These are phyloP conservation scores for Loxodonta africana DNA, from an alignment of 2,113 vertebrate species.

Conservation along the genomic window DNA sequence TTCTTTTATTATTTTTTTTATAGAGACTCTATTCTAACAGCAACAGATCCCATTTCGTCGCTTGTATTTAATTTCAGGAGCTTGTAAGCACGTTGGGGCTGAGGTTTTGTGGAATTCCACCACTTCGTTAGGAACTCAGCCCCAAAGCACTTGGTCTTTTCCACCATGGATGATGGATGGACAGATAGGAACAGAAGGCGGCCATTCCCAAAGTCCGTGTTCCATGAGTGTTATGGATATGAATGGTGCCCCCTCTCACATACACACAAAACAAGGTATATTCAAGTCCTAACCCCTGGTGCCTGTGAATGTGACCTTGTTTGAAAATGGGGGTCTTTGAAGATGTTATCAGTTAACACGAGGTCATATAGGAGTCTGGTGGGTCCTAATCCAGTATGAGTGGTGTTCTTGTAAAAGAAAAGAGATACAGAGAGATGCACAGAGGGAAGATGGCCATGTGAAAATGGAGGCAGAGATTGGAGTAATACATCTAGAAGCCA, in stretches of 20 bases:
- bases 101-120: constrained; percentile 68
- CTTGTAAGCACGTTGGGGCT: constrained; percentile 65
- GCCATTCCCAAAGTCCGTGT: rapidly evolving
- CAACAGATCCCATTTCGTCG: constrained; percentile 77
- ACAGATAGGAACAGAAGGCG: rapidly evolving
- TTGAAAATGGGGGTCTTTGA: not conserved
- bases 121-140: not conserved
- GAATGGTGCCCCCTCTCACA: not conserved
- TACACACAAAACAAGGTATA: no score
- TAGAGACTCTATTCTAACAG: constrained; percentile 72
- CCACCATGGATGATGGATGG: not conserved
- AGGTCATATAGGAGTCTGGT: not conserved
- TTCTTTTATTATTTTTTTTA: constrained; percentile 81
- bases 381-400: not conserved
- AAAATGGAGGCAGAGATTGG: not conserved
- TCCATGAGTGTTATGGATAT: not conserved
- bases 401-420: not conserved
- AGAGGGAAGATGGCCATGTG: not conserved
- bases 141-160: constrained; percentile 51
- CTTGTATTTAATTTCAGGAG: constrained; percentile 82
- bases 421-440: not conserved
- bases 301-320: not conserved
- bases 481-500: not conserved
- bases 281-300: not conserved
- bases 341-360: not conserved